phyloP scores from a whole-genome alignment of 2,797 vertebrate genomes.

The Hirundo rustica region DNA sequence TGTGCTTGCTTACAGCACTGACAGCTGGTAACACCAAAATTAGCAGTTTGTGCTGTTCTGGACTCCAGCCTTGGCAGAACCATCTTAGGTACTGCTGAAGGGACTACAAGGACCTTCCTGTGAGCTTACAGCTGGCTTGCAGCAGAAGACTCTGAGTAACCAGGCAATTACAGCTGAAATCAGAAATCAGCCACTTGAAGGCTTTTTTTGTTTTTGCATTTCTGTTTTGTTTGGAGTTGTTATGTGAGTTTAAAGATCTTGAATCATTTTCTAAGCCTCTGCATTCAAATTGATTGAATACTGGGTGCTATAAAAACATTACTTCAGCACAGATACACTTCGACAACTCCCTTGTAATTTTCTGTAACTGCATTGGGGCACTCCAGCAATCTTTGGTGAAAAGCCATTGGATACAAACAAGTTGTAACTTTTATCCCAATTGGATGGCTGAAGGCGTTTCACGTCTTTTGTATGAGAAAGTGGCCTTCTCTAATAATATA shows the following conservation, averaged over 20 bases:
- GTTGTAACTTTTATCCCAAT: slow-evolving; percentile 10
- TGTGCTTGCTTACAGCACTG: not conserved
- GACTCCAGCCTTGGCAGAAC: not conserved
- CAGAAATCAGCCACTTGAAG: slow-evolving; percentile 51
- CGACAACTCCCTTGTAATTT: slow-evolving; percentile 46
- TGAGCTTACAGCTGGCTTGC: slow-evolving; percentile 48
- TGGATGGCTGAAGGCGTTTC: slow-evolving; percentile 12
- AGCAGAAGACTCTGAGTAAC: slow-evolving; percentile 53
- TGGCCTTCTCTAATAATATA: not conserved
- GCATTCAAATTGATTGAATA: slow-evolving; percentile 57
- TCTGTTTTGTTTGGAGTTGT: slow-evolving; percentile 66
- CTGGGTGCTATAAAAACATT: slow-evolving; percentile 57
- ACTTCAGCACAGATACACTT: slow-evolving; percentile 61
- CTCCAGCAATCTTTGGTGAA: slow-evolving; percentile 40
- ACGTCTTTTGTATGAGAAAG: not conserved
- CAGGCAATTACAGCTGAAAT: slow-evolving; percentile 57
- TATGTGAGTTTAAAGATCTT: slow-evolving; percentile 52
- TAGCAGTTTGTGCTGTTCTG: not conserved
- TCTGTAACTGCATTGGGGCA: not conserved
- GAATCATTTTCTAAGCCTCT: slow-evolving; percentile 57
- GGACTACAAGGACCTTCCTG: slow-evolving; percentile 17
- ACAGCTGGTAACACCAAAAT: not conserved
- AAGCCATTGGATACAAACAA: slow-evolving; percentile 43
- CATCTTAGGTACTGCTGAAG: slow-evolving; percentile 2
- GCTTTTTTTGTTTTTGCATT: slow-evolving; percentile 47